Percentiles rank a stretch among this genome's conserved stretches.
phyloP scores from a whole-genome alignment of 2,888 invertebrate genomes.

The Cantharis flavilabris region DNA sequence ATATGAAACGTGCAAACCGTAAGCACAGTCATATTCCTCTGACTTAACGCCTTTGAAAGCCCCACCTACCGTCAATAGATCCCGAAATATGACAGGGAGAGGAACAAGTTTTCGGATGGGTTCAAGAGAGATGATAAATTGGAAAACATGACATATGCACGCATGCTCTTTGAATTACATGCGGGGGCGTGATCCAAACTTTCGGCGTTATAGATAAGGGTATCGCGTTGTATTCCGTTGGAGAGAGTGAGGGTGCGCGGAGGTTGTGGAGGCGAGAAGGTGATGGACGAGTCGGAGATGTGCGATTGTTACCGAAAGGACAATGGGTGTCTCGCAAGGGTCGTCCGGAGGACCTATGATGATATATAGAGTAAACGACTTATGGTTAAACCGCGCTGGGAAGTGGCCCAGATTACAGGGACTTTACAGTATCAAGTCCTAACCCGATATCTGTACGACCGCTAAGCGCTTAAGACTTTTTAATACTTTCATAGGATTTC shows the following conservation, averaged over 20 bases:
- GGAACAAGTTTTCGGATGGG: constrained; percentile 22
- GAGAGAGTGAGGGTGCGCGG: constrained; percentile 19
- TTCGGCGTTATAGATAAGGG: constrained; percentile 43
- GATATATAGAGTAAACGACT: constrained; percentile 77
- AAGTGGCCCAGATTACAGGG: constrained; percentile 75
- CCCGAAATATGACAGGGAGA: constrained; percentile 33
- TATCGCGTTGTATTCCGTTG: constrained; percentile 17
- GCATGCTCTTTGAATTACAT: constrained; percentile 49
- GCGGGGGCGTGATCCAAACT: constrained; percentile 48
- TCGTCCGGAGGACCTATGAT: constrained; percentile 58
- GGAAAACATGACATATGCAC: constrained; percentile 45
- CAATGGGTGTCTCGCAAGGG: constrained; percentile 50
- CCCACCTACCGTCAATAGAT: constrained; percentile 51
- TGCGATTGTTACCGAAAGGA: constrained; percentile 47
- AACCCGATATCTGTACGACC: constrained; percentile 65
- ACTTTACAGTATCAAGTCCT: constrained; percentile 57
- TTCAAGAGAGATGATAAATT: constrained; percentile 38
- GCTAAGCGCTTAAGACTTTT: constrained; percentile 75
- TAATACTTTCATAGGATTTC: constrained; percentile 68
- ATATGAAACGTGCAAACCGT: constrained; percentile 46
- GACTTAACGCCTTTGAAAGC: constrained; percentile 54
- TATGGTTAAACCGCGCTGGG: constrained; percentile 76
- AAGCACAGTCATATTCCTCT: constrained; percentile 48
- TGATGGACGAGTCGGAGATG: constrained; percentile 39
- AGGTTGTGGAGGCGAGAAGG: constrained; percentile 31